A percentile compares a stretch with the other conserved stretches of the same genome.
Conservation (phyloP, 1,140 invertebrate species). For the Cydia splendana region DNA sequence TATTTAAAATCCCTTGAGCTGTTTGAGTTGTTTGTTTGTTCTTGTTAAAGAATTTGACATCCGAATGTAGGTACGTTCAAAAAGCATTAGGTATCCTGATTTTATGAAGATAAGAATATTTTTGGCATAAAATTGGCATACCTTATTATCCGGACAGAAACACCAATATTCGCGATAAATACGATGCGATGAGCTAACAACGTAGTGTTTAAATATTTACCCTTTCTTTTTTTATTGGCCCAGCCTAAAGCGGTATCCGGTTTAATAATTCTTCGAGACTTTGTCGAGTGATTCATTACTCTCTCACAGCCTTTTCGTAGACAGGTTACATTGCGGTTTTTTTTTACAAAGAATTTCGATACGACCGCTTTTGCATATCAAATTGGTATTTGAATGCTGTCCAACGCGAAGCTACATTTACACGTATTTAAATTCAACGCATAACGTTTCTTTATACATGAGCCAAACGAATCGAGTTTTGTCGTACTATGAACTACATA, state of each 20-base stretch:
- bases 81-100: not conserved
- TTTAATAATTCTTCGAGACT: constrained; percentile 42
- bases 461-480: not conserved
- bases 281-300: constrained; percentile 57
- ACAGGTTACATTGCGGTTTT: constrained; percentile 41
- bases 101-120: too few relatives aligned
- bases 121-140: too few relatives aligned
- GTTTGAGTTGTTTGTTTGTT: too few relatives aligned
- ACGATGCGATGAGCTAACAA: constrained; percentile 11
- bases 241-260: constrained; percentile 22
- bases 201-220: constrained; percentile 32
- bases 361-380: constrained; percentile 34
- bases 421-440: constrained; percentile 8
- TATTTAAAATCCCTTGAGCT: too few relatives aligned
- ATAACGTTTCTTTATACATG: constrained; percentile 2
- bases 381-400: constrained; percentile 30
- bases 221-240: constrained; percentile 29
- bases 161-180: not conserved
- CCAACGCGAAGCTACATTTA: constrained; percentile 6
- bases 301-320: constrained; percentile 42
- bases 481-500: not conserved
- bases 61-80: not conserved
- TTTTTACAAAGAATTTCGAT: constrained; percentile 52
- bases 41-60: too few relatives aligned
- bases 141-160: not conserved